A percentile compares a stretch with the other conserved stretches of the same genome.
phyloP scores from a whole-genome alignment of 2,797 vertebrate species.

The Sparus aurata region DNA sequence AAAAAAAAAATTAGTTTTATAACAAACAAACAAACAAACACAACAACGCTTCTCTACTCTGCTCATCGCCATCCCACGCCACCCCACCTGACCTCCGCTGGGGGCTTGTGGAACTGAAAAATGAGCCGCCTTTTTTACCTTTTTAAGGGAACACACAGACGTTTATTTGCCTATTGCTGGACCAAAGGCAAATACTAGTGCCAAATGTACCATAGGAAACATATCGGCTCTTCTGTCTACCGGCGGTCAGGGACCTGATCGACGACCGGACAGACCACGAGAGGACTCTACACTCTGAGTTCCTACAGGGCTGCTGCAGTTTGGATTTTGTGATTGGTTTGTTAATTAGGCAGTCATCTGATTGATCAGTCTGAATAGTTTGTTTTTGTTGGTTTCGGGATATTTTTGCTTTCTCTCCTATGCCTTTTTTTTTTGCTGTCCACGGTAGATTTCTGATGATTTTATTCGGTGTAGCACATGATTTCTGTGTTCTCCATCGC shows the following conservation, averaged over 20 bases:
- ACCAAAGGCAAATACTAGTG: slow-evolving; percentile 99
- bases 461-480: slow-evolving; percentile 52
- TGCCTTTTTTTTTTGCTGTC: slow-evolving; percentile 52
- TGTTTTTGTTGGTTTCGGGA: slow-evolving; percentile 41
- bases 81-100: slow-evolving; percentile 68
- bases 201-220: slow-evolving; percentile 96
- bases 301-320: slow-evolving; percentile 76
- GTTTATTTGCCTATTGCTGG: slow-evolving; percentile 99
- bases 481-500: slow-evolving; percentile 25
- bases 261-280: slow-evolving; percentile 48
- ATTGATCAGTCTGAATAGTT: slow-evolving; percentile 47
- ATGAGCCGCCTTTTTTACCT: slow-evolving; percentile 72
- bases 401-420: slow-evolving; percentile 45
- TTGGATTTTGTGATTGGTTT: slow-evolving; percentile 67
- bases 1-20: slow-evolving; percentile 65
- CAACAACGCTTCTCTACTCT: slow-evolving; percentile 73
- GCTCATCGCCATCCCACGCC: slow-evolving; percentile 72
- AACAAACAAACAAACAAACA: slow-evolving; percentile 70
- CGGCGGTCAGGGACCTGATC: slow-evolving; percentile 64
- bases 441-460: slow-evolving; percentile 40
- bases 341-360: slow-evolving; percentile 54
- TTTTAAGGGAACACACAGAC: slow-evolving; percentile 74
- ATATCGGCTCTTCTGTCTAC: slow-evolving; percentile 82
- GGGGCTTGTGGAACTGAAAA: slow-evolving; percentile 75
- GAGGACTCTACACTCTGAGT: slow-evolving; percentile 56